phyloP scores from a whole-genome alignment of 2,888 invertebrate genomes.

The Macropis europaea region DNA sequence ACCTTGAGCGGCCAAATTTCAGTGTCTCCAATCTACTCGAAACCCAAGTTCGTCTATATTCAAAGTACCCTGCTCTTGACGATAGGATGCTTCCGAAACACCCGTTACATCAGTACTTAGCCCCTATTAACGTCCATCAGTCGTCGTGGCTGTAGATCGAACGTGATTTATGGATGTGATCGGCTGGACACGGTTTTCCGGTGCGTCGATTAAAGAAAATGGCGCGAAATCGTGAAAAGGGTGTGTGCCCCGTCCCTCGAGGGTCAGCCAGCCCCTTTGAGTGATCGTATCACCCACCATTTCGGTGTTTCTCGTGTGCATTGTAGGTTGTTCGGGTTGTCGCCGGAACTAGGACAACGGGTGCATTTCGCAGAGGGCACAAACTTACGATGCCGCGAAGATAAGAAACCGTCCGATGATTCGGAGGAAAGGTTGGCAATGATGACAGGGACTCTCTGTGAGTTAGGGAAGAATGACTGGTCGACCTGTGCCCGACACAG shows the following conservation, averaged over 20 bases:
- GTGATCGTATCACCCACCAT: conserved; percentile 51
- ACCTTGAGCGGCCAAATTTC: too few species aligned
- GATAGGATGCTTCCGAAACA: too few species aligned
- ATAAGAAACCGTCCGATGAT: conserved; percentile 69
- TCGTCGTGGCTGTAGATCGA: too few species aligned
- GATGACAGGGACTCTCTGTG: neutral
- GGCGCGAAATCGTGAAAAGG: too few species aligned
- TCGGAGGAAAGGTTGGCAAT: conserved; percentile 73
- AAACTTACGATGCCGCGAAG: conserved; percentile 78
- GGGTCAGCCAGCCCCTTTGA: conserved; percentile 15
- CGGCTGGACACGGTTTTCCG: too few species aligned
- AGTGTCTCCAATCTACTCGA: too few species aligned
- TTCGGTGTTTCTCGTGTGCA: conserved; percentile 74
- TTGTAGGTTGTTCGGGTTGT: conserved; percentile 79
- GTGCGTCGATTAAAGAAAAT: too few species aligned
- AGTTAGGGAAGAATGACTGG: neutral
- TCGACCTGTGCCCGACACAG: neutral
- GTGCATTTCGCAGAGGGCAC: conserved; percentile 78
- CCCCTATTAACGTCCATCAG: neutral
- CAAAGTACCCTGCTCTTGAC: too few species aligned
- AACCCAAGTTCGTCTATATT: too few species aligned
- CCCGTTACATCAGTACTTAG: too few species aligned
- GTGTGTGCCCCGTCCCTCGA: conserved; percentile 43
- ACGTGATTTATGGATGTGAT: too few species aligned
- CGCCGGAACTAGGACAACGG: conserved; percentile 77